Evolutionary conservation across 2,113 vertebrate species (phyloP), one percentile per base, ranked within the genome.

Genomic region (Plestiodon gilberti): DNA sequence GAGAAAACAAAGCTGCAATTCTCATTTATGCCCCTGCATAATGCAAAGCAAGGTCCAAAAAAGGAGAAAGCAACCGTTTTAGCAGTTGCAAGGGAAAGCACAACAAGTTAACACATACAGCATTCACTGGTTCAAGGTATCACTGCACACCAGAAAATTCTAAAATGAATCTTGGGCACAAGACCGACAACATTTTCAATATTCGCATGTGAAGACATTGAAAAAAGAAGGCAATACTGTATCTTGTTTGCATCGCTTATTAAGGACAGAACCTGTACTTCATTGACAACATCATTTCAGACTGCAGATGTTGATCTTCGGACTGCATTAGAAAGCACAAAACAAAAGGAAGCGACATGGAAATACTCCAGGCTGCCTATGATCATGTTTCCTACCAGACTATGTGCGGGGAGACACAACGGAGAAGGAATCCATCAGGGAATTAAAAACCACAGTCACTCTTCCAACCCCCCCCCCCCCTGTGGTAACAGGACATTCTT

Each of bases 401-500:
- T 2, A 40, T 55, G 64, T 82, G 62, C 43, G 23, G 38, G 5
- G 23, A 18, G 57, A 71, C 40, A 22, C 30, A 40, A 88, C n/a
- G 1, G 87, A 30, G n/a, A 75, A 88, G 83, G 35, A 87, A 35
- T 83, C 57, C 15, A 76, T 82, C 5, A 64, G 59, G 33, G 89
- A 30, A 86, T 57, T 5, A 48, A 83, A 22, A 83, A 82, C 67
- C 48, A 81, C 10, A 89, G 2, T 81, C 83, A 84, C 87, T 78
- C 69, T 48, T 87, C 33, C 79, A 79, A 0, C 70, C n/a, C 33
- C 43, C 43, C n/a, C 33, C 43, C 43, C 82, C 52, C 3, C 17
- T 33, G n/a, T 85, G 88, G 83, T 88, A 89, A 81, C 67, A 85
- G 78, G 64, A 83, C 88, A 22, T 81, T 89, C 82, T 91, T 93